phyloP scores from a whole-genome alignment of 2,113 vertebrate genomes.

The Suncus etruscus region DNA sequence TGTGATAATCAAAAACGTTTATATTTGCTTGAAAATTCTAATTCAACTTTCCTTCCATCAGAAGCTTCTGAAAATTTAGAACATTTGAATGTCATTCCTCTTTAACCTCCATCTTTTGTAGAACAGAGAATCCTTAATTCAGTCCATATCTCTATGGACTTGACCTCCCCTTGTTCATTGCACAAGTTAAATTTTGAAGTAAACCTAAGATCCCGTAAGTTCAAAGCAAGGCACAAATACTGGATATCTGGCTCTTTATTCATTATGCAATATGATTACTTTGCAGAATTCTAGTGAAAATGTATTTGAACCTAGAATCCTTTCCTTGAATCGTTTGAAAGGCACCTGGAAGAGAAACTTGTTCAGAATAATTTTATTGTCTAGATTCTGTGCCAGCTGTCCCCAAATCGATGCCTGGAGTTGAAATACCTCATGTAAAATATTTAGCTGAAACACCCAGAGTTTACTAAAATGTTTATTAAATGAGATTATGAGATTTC shows the following conservation, averaged over 20 bases:
- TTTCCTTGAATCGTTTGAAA: neutral
- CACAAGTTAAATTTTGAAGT: slow-evolving; percentile 5
- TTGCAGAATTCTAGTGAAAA: neutral
- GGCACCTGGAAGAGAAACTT: neutral
- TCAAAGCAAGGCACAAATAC: neutral
- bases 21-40: neutral
- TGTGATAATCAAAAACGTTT: neutral
- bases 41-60: neutral
- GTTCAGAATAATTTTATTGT: neutral
- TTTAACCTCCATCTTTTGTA: no score
- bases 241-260: neutral
- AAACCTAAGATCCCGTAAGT: neutral
- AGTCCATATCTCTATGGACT: neutral
- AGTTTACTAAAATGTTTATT: neutral
- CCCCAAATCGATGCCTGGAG: no score
- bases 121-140: neutral
- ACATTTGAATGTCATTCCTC: neutral
- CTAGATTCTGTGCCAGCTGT: no score
- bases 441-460: slow-evolving; percentile 5
- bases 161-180: neutral
- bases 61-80: slow-evolving; percentile 3
- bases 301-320: neutral
- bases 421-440: slow-evolving; percentile 11
- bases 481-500: slow-evolving; percentile 9
- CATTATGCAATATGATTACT: neutral